Conservation (phyloP, 1,140 invertebrate genomes). For the Pseudomyrmex sp. region DNA sequence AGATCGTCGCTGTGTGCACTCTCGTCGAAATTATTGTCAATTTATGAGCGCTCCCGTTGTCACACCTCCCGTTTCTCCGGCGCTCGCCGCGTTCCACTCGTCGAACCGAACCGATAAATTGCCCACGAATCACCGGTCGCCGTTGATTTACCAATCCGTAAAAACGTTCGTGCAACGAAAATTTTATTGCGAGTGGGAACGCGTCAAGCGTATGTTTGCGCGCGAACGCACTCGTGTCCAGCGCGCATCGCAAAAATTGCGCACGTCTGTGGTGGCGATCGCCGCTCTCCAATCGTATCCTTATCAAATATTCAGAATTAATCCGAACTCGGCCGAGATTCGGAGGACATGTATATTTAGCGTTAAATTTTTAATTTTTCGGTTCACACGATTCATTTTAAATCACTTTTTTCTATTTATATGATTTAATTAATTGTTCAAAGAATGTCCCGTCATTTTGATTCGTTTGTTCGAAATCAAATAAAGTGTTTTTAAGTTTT, state of each 20-base stretch:
- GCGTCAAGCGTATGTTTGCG: neutral
- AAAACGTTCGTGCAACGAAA: slow-evolving; percentile 67
- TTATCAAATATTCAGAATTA: slow-evolving; percentile 48
- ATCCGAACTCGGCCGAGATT: neutral
- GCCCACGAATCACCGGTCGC: slow-evolving; percentile 72
- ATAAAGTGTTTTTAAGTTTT: neutral
- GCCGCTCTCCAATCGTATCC: neutral
- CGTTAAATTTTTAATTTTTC: neutral
- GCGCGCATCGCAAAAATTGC: slow-evolving; percentile 32
- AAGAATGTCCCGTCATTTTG: too few relatives aligned
- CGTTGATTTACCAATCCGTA: slow-evolving; percentile 73
- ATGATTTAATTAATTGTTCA: too few relatives aligned
- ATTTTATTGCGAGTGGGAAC: slow-evolving; percentile 51
- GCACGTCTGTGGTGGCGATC: neutral
- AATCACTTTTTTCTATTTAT: neutral
- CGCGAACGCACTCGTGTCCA: neutral
- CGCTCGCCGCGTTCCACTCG: slow-evolving; percentile 42
- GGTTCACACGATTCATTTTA: neutral
- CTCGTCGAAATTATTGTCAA: slow-evolving; percentile 78
- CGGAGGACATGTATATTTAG: neutral
- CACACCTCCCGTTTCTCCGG: slow-evolving; percentile 73
- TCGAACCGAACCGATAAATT: slow-evolving; percentile 78
- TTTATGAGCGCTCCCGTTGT: slow-evolving; percentile 76
- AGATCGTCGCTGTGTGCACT: slow-evolving; percentile 63
- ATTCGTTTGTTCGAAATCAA: too few relatives aligned